phyloP scores from a whole-genome alignment of 2,888 invertebrate species.

The Spisula solida region DNA sequence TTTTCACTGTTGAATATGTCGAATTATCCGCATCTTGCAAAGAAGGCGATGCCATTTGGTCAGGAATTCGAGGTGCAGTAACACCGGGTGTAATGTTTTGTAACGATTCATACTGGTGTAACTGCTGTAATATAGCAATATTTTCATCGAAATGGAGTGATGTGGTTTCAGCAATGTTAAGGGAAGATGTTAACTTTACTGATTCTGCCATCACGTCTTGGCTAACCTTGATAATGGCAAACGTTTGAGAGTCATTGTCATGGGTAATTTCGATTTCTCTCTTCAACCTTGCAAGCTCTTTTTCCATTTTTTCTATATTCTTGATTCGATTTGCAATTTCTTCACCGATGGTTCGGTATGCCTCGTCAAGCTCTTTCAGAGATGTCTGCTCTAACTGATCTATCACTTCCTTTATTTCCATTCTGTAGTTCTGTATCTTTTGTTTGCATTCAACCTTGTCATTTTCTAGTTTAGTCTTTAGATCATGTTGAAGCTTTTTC shows the following conservation, averaged over 20 bases:
- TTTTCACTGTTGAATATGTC: too few species aligned
- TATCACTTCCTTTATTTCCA: slow-evolving; percentile 6
- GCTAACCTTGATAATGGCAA: background rate
- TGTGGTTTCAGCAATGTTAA: background rate
- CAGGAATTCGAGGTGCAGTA: background rate
- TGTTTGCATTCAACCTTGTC: background rate
- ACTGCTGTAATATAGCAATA: background rate
- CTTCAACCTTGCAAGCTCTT: background rate
- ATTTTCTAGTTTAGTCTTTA: background rate
- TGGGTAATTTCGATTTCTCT: background rate
- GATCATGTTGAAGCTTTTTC: background rate
- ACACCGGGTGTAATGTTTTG: background rate
- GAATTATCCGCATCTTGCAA: too few species aligned
- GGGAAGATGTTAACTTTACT: background rate
- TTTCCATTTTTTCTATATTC: background rate
- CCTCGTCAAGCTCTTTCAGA: slow-evolving; percentile 1
- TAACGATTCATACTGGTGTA: background rate
- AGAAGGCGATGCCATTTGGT: too few species aligned
- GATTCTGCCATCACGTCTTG: background rate
- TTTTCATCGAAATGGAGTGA: background rate
- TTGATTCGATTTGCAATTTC: background rate
- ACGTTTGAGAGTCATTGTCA: background rate
- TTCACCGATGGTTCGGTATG: background rate
- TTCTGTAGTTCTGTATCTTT: background rate
- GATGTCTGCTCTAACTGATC: background rate